These are phyloP conservation scores for Perodicticus potto DNA, from an alignment of 2,797 vertebrate genomes.

Conservation along the genomic window DNA sequence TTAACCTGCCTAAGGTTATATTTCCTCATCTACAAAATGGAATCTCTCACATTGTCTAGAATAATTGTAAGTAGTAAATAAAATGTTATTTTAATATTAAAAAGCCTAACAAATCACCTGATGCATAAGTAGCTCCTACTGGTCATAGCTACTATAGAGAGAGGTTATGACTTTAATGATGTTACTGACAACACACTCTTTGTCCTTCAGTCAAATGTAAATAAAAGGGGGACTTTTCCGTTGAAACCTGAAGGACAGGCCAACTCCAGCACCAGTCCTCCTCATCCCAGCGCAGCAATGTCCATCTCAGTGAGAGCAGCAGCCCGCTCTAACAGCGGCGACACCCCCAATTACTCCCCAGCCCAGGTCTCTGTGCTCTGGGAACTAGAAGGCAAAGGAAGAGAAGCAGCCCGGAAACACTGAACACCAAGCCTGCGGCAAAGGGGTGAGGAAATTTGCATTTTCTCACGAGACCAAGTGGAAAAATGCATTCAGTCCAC, in stretches of 20 bases:
- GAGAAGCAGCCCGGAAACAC: not conserved
- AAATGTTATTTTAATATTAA: not conserved
- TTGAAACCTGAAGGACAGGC: not conserved
- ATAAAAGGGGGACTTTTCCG: not conserved
- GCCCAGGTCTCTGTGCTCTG: not conserved
- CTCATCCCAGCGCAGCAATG: no score
- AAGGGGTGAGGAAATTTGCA: not conserved
- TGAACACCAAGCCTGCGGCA: not conserved
- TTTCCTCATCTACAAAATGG: not conserved
- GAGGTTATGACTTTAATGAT: not conserved
- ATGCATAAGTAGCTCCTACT: not conserved
- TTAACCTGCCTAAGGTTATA: not conserved
- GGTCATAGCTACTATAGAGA: not conserved
- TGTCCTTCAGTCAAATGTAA: not conserved
- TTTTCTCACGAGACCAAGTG: not conserved
- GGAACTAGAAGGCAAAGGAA: not conserved
- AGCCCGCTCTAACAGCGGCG: not conserved
- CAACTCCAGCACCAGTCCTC: not conserved
- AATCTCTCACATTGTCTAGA: not conserved
- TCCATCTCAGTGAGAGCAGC: rapidly evolving
- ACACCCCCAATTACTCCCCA: not conserved
- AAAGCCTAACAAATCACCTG: not conserved
- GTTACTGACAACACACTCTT: not conserved
- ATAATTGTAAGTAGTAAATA: not conserved
- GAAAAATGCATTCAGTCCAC: not conserved